phyloP scores from a whole-genome alignment of 2,888 invertebrate genomes.

The Lasioglossum lativentre region DNA sequence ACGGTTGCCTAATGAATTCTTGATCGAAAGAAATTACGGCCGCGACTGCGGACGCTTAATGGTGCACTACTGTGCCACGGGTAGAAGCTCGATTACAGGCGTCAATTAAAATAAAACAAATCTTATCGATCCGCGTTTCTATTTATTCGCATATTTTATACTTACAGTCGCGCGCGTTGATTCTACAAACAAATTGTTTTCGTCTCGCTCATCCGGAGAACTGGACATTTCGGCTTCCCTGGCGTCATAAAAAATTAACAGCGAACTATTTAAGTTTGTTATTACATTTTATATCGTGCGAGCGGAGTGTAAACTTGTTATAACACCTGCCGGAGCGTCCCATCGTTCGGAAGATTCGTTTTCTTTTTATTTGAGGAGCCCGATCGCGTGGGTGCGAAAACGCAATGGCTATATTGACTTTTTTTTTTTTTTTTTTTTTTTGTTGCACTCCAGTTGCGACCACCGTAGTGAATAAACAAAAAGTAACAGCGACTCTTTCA shows the following conservation, averaged over 20 bases:
- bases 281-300: not conserved
- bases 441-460: not conserved
- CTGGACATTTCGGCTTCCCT: not conserved
- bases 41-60: no score
- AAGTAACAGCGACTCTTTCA: not conserved
- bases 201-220: not conserved
- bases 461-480: not conserved
- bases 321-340: not conserved
- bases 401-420: not conserved
- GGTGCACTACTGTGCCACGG: no score
- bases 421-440: no score
- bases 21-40: not conserved
- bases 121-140: not conserved
- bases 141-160: not conserved
- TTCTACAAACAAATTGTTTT: not conserved
- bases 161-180: not conserved
- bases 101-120: no score
- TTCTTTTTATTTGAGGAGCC: not conserved
- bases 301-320: not conserved
- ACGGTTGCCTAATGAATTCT: not conserved
- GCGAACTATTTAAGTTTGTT: not conserved
- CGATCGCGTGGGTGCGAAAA: not conserved
- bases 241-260: not conserved
- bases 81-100: no score
- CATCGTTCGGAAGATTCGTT: not conserved